Evolutionary conservation across 2,113 vertebrate species (phyloP), one percentile per base, ranked within the genome.

Genomic region (Phalacrocorax brasilianus): DNA sequence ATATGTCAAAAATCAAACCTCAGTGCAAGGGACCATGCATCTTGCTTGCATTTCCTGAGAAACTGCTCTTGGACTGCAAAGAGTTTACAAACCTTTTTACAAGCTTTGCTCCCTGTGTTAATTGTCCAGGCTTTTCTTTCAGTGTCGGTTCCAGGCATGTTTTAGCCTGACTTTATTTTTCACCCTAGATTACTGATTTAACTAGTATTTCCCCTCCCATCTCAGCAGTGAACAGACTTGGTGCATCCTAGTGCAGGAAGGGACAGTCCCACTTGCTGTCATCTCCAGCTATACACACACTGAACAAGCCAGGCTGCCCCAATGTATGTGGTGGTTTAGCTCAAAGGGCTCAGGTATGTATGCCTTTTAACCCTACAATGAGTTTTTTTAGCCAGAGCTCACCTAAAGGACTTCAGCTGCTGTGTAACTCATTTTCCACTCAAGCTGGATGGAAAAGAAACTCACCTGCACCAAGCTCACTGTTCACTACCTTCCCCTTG

Each of bases 81-180:
- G 75, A 85, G 95, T 96, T 96, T 95, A 94, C 94, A 96, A 96
- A 93, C 89, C 86, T 97, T 96, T 95, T 93, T 92, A 96, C 91
- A 95, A 94, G 97, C 95, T 97, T 94, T 73, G 94, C 91, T 89
- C 87, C 91, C 56, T 20, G 38, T 94, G 84, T 84, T 88, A 27
- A n/a, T 28, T 88, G 94, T 89, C 91, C n/a, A 28, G 84, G 94
- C 92, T 92, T 87, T 96, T 89, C 70, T 95, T 87, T 82, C 83
- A 22, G 62, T 38, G 58, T 89, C 81, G 89, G 71, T 68, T 72
- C 82, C 97, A 92, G 95, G 91, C 92, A 78, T 95, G 92, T 88
- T 92, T 91, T 12, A 88, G 94, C 95, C 91, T 97, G 97, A 93
- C 71, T 87, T 95, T 62, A 47, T 61, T 76, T 42, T 95, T 73